Percentiles rank a stretch among this genome's conserved stretches.
phyloP scores from a whole-genome alignment of 2,113 vertebrate species.

The Tiliqua scincoides region DNA sequence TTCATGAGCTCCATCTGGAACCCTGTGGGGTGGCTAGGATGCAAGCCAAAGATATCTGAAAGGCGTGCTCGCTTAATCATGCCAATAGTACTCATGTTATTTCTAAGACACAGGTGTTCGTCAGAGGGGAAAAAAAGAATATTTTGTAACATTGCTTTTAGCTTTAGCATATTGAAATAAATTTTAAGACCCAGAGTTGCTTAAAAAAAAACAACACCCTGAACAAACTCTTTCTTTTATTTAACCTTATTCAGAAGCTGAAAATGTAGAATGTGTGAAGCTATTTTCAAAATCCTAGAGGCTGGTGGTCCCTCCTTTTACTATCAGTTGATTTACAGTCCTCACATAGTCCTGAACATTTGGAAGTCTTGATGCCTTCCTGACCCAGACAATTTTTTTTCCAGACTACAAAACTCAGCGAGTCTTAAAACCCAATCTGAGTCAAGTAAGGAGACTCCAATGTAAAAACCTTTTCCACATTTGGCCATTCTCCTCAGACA shows the following conservation, averaged over 20 bases:
- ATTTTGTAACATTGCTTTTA: background rate
- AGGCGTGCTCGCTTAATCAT: fast-evolving
- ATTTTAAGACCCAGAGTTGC: background rate
- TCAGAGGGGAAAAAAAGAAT: background rate
- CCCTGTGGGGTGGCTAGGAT: background rate
- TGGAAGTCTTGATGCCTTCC: too few relatives aligned
- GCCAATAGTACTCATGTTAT: background rate
- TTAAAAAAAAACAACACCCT: background rate
- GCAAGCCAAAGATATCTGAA: background rate
- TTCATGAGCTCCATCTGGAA: fast-evolving
- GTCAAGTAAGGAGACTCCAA: too few relatives aligned
- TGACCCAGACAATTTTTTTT: too few relatives aligned
- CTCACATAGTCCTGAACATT: too few relatives aligned
- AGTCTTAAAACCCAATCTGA: too few relatives aligned
- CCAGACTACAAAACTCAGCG: too few relatives aligned
- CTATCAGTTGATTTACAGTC: too few relatives aligned
- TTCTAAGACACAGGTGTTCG: background rate
- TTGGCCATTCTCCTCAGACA: too few relatives aligned
- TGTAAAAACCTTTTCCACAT: too few relatives aligned
- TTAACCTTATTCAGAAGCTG: background rate
- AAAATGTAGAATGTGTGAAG: background rate
- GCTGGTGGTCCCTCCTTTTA: background rate
- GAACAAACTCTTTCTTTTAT: background rate
- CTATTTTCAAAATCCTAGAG: background rate
- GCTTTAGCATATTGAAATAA: background rate